A percentile compares a stretch with the other conserved stretches of the same genome.
phyloP scores from a whole-genome alignment of 2,888 invertebrate genomes.

The Torymus aiolomorphi region DNA sequence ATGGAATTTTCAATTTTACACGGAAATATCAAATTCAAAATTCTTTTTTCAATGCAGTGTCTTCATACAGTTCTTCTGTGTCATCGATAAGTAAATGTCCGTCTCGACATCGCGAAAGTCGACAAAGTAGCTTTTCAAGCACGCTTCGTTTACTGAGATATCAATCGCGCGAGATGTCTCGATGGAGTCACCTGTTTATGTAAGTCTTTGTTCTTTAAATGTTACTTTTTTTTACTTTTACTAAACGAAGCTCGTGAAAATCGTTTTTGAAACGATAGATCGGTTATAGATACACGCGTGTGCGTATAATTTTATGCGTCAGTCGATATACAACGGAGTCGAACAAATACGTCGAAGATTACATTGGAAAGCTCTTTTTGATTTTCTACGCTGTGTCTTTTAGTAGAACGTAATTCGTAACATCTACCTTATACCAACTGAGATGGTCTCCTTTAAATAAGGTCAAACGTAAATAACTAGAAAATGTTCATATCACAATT shows the following conservation, averaged over 20 bases:
- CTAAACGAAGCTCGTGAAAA: conserved; percentile 41
- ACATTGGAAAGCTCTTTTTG: conserved; percentile 26
- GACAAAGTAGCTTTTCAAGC: conserved; percentile 24
- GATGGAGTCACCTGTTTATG: not conserved
- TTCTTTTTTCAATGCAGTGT: too few species aligned
- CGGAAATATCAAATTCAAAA: too few species aligned
- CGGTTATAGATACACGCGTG: conserved; percentile 19
- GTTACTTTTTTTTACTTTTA: conserved; percentile 4
- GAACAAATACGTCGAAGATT: conserved; percentile 32
- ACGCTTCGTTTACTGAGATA: not conserved
- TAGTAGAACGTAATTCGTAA: too few species aligned
- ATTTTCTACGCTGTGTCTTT: conserved; percentile 16
- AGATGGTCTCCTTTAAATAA: not conserved
- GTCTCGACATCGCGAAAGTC: not conserved
- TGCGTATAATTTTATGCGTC: conserved; percentile 34
- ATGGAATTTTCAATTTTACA: too few species aligned
- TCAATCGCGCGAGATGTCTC: not conserved
- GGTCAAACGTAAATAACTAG: not conserved
- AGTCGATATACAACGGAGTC: conserved; percentile 19
- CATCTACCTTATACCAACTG: too few species aligned
- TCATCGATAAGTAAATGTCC: not conserved
- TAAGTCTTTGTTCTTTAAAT: conserved; percentile 10
- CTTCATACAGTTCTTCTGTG: not conserved
- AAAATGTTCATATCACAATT: not conserved
- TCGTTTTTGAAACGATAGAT: conserved; percentile 46